These are phyloP conservation scores for Chaetodon trifasciatus DNA, from an alignment of 2,797 vertebrate species.

Conservation along the genomic window DNA sequence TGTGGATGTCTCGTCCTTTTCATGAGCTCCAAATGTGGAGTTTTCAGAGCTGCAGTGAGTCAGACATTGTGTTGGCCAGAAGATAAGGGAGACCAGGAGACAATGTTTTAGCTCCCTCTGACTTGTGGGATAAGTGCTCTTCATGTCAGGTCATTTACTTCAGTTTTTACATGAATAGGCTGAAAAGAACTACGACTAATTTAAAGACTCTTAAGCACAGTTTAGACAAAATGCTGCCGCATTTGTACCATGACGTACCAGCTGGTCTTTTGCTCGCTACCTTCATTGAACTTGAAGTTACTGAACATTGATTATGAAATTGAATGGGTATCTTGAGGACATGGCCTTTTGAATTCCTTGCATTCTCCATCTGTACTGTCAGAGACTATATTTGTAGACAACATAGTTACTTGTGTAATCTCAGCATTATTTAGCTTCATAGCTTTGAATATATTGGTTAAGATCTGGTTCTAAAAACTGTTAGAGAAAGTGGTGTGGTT, in stretches of 20 bases:
- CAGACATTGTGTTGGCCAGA: slow-evolving; percentile 62
- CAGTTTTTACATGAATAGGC: slow-evolving; percentile 36
- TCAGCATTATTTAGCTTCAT: not conserved
- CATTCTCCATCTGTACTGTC: not conserved
- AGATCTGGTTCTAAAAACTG: not conserved
- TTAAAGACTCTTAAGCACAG: slow-evolving; percentile 23
- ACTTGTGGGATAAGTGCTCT: slow-evolving; percentile 52
- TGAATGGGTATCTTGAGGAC: not conserved
- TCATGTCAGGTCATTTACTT: slow-evolving; percentile 48
- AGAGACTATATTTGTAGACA: not conserved
- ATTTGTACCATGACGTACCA: slow-evolving; percentile 3
- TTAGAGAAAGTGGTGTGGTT: not conserved
- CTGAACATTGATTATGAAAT: slow-evolving; percentile 7
- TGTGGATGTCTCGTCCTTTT: slow-evolving; percentile 72
- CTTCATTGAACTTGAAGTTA: slow-evolving; percentile 2
- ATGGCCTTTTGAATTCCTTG: not conserved
- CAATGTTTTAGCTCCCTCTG: slow-evolving; percentile 54
- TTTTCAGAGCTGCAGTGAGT: slow-evolving; percentile 58
- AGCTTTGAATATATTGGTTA: slow-evolving; percentile 1
- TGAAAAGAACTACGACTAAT: slow-evolving; percentile 37
- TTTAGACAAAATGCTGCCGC: slow-evolving; percentile 22
- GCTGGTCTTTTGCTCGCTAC: not conserved
- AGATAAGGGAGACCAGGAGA: slow-evolving; percentile 74
- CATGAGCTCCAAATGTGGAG: slow-evolving; percentile 62
- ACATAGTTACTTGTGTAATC: not conserved